Conservation (phyloP, 2,113 vertebrate species). For the Phainopepla nitens region DNA sequence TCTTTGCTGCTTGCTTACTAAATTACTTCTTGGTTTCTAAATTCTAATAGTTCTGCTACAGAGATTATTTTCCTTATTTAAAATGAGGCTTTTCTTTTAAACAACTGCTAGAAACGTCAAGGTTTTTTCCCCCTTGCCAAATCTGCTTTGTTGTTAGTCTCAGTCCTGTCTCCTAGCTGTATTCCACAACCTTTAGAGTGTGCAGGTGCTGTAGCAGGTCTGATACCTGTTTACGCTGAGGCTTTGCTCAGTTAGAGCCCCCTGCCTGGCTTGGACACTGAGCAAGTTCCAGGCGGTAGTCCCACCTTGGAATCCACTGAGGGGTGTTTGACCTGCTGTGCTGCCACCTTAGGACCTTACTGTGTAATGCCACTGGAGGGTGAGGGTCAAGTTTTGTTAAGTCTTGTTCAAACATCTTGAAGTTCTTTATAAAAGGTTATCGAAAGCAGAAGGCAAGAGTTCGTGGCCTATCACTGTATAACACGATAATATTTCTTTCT, state of each 20-base stretch:
- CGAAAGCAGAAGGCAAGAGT: accelerated
- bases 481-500: neutral
- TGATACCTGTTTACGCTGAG: neutral
- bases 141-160: neutral
- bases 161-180: neutral
- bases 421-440: neutral
- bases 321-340: neutral
- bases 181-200: neutral
- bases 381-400: neutral
- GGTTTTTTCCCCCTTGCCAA: accelerated
- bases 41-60: neutral
- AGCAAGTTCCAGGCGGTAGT: neutral
- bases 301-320: neutral
- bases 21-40: neutral
- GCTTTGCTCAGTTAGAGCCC: neutral
- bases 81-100: neutral
- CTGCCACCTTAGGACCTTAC: accelerated
- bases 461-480: neutral
- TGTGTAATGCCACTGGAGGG: neutral
- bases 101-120: neutral
- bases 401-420: neutral
- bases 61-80: neutral
- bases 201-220: neutral
- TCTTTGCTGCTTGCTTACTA: neutral
- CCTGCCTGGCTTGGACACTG: neutral